Evolutionary conservation across 2,797 vertebrate species (phyloP).

Genomic region (Hipposideros larvatus): DNA sequence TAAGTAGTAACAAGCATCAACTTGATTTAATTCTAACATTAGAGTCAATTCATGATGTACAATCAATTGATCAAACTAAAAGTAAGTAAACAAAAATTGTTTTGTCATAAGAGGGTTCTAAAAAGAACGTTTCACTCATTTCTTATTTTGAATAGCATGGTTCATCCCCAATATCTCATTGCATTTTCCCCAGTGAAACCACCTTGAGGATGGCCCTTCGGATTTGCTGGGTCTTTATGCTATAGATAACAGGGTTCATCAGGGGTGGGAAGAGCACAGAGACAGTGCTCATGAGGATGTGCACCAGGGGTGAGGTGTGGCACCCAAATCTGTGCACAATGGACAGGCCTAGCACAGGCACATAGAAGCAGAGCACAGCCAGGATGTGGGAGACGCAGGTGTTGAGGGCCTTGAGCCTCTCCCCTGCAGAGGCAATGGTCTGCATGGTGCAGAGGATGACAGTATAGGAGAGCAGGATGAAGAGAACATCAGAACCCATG

Average conservation of each 20-base stretch:
- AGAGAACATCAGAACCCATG: neutral
- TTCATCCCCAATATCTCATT: neutral
- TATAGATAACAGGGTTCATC: constrained; percentile 68
- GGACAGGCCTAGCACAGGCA: constrained; percentile 67
- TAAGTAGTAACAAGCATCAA: neutral
- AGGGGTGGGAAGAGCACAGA: constrained; percentile 66
- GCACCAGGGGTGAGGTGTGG: neutral
- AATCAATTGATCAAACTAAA: neutral
- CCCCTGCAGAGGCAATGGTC: neutral
- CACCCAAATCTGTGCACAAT: constrained; percentile 66
- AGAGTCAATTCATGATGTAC: neutral
- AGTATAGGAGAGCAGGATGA: constrained; percentile 35
- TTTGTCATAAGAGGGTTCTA: neutral
- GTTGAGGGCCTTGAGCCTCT: constrained; percentile 41
- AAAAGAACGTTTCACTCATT: neutral
- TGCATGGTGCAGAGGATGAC: neutral
- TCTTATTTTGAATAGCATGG: neutral
- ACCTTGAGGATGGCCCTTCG: constrained; percentile 61
- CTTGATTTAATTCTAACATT: neutral
- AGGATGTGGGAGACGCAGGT: constrained; percentile 37
- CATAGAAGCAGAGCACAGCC: constrained; percentile 62
- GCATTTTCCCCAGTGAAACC: constrained; percentile 1
- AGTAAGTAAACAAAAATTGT: neutral
- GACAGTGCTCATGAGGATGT: constrained; percentile 55
- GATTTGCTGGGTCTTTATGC: constrained; percentile 76